Conservation (phyloP, 1,140 invertebrate species). For the Pseudomyrmex cubaensis region DNA sequence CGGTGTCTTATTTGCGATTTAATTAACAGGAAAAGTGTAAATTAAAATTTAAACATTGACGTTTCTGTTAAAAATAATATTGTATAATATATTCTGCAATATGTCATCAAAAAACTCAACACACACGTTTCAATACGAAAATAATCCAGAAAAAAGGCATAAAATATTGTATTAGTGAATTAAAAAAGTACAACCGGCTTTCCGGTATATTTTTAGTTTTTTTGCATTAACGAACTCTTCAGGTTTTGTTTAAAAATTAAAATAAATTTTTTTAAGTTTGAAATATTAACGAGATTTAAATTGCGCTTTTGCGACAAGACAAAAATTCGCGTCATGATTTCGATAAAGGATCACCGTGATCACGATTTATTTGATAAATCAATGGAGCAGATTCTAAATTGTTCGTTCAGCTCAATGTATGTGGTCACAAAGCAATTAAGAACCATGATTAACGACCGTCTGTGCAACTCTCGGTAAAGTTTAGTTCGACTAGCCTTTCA, state of each 20-base stretch:
- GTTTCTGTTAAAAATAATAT: not conserved
- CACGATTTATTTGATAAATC: constrained; percentile 76
- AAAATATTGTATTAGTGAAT: not conserved
- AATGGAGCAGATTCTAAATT: constrained; percentile 70
- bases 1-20: not conserved
- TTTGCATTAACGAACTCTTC: too few species aligned
- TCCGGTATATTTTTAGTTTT: not conserved
- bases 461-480: constrained; percentile 66
- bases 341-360: constrained; percentile 55
- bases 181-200: not conserved
- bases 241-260: not conserved
- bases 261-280: constrained; percentile 47
- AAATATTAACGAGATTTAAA: constrained; percentile 71
- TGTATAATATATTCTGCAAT: not conserved
- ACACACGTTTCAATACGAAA: too few species aligned
- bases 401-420: constrained; percentile 67
- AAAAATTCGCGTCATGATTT: constrained; percentile 61
- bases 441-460: constrained; percentile 73
- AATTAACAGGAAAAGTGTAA: not conserved
- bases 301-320: constrained; percentile 15
- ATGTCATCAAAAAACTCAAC: not conserved
- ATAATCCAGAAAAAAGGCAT: not conserved
- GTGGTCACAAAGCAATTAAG: constrained; percentile 73
- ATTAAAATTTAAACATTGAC: not conserved
- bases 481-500: constrained; percentile 52